Evolutionary conservation across 2,888 invertebrate species (phyloP).

Genomic region (Emesis russula): DNA sequence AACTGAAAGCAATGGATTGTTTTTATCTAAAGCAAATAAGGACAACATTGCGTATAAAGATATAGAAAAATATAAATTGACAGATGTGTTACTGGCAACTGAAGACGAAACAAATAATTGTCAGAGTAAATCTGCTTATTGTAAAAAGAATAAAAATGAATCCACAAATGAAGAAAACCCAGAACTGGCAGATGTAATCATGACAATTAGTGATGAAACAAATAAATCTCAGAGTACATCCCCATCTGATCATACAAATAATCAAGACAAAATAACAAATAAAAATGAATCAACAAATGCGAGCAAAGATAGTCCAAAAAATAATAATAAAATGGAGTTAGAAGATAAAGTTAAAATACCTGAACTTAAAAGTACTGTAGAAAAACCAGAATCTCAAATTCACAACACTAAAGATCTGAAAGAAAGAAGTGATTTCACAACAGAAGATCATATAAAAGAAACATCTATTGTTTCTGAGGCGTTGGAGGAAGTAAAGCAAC

Average conservation of each 20-base stretch:
- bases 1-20: not conserved
- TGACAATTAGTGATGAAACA: not conserved
- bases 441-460: not conserved
- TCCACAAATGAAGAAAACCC: not conserved
- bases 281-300: not conserved
- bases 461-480: not conserved
- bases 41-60: not conserved
- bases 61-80: not conserved
- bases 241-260: not conserved
- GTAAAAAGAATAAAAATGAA: not conserved
- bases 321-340: not conserved
- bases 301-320: not conserved
- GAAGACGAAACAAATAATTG: not conserved
- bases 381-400: not conserved
- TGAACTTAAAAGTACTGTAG: not conserved
- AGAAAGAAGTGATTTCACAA: not conserved
- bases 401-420: not conserved
- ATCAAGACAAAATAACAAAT: not conserved
- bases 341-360: not conserved
- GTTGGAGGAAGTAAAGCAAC: not conserved
- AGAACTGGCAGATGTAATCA: not conserved
- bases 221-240: not conserved
- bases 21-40: not conserved
- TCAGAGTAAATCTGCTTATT: not conserved
- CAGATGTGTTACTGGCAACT: not conserved